Percentiles rank a stretch among this genome's conserved stretches.
phyloP scores from a whole-genome alignment of 2,113 vertebrate genomes.

The Australoheros scitulus region DNA sequence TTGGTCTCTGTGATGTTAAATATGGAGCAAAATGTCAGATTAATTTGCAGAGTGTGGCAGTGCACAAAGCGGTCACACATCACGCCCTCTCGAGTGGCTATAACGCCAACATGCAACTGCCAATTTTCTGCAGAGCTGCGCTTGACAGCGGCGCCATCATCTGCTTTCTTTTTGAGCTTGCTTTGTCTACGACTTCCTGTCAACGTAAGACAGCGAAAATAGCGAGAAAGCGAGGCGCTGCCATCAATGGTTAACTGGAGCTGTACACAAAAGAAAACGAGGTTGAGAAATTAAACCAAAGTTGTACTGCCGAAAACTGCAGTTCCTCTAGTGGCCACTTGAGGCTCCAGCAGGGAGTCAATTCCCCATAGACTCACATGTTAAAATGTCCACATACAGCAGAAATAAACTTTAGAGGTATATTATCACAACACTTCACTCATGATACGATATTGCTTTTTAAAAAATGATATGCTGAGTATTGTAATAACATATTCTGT shows the following conservation, averaged over 20 bases:
- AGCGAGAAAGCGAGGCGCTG: background rate
- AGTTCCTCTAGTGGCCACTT: background rate
- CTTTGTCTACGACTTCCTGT: background rate
- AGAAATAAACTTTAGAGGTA: background rate
- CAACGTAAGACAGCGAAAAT: background rate
- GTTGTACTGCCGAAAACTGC: background rate
- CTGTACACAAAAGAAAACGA: background rate
- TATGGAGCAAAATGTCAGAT: too few species aligned
- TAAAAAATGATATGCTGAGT: too few species aligned
- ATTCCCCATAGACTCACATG: background rate
- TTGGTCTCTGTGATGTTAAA: background rate
- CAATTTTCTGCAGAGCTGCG: background rate
- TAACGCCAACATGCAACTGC: background rate
- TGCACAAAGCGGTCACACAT: background rate
- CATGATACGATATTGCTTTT: too few species aligned
- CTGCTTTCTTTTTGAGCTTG: background rate
- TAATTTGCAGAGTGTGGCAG: background rate
- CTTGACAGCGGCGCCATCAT: background rate
- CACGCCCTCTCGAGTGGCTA: background rate
- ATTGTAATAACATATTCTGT: too few species aligned
- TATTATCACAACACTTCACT: too few species aligned
- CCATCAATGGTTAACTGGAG: background rate
- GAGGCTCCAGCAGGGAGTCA: background rate
- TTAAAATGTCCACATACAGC: background rate
- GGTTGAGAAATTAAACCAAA: background rate